Base-by-base conservation (phyloP, 2,113 vertebrate genomes). In the Zeus faber region DNA sequence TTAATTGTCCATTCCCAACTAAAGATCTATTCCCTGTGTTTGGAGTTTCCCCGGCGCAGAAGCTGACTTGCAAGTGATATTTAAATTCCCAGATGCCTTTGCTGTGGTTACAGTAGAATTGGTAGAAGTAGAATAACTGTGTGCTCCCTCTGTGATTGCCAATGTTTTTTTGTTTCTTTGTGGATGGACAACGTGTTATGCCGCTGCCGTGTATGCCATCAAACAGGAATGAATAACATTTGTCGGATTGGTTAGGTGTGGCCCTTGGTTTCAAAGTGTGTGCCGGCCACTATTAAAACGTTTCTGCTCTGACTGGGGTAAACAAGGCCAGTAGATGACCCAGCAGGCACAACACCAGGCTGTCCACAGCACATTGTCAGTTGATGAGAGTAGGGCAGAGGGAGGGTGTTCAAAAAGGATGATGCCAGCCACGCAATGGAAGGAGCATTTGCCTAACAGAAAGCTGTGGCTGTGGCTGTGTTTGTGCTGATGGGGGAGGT, bases 51-150 rank as follows among this genome's bases (percentile, higher is more conserved):
- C 25, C 16, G 35, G 50, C 26, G 44, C 10, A 46, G 22, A 31
- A n/a, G n/a, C 55, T 54, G 41, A 62, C 70, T 72, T 65, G 51
- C n/a, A 72, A 62, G 44, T 76, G 58, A 72, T 33, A 25, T 70
- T 57, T 49, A 44, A n/a, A 75, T 62, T 68, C 44, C 49, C 2
- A 4, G 53, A 70, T 58, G 58, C 66, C 76, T 74, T 67, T 82
- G 67, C 67, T 57, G 62, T 81, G 76, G 35, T 70, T 52, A 44
- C 49, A 54, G 20, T 75, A 50, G 9, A 14, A 62, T 62, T 21
- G 45, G 71, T 68, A 63, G 51, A 65, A 54, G 72, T 58, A 65
- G 46, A 23, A 37, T 48, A 60, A 65, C 58, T 49, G 71, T 76
- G 41, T 76, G 44, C 41, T 53, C 72, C 53, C 49, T 23, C 27